phyloP scores from a whole-genome alignment of 2,113 vertebrate genomes.

The Heterochromis multidens region DNA sequence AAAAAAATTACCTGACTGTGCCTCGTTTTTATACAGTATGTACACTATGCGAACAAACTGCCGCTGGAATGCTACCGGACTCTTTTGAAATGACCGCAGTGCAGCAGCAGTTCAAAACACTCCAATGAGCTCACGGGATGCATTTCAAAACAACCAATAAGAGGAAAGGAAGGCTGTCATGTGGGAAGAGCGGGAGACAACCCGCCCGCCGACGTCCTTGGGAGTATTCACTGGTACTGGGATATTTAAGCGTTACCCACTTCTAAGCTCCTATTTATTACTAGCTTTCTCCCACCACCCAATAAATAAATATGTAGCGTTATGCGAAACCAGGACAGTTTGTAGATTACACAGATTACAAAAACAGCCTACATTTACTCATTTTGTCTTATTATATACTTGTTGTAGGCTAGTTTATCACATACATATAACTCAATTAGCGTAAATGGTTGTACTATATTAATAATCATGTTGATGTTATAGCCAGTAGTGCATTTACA shows the following conservation, averaged over 20 bases:
- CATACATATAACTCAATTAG: not conserved
- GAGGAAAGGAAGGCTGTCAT: not conserved
- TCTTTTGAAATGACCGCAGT: constrained; percentile 68
- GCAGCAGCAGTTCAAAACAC: constrained; percentile 58
- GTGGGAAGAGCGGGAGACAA: constrained; percentile 27
- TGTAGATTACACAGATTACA: not conserved
- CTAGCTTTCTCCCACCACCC: too few relatives aligned
- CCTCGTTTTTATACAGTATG: rapidly evolving
- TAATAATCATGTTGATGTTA: not conserved
- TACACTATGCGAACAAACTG: not conserved
- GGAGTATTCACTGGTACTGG: not conserved
- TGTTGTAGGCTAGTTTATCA: not conserved
- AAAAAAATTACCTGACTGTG: constrained; percentile 6
- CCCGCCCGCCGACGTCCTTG: not conserved
- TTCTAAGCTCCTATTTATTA: not conserved
- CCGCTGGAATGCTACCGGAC: not conserved
- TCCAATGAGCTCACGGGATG: constrained; percentile 49
- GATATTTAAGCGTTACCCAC: not conserved
- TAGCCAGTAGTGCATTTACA: not conserved
- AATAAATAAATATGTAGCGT: not conserved
- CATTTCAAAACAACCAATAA: constrained; percentile 72
- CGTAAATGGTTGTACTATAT: not conserved
- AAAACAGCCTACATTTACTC: not conserved
- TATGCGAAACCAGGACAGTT: too few relatives aligned
- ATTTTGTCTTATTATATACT: not conserved